These are phyloP conservation scores for Lacerta agilis DNA, from an alignment of 2,797 vertebrate genomes.

Conservation along the genomic window DNA sequence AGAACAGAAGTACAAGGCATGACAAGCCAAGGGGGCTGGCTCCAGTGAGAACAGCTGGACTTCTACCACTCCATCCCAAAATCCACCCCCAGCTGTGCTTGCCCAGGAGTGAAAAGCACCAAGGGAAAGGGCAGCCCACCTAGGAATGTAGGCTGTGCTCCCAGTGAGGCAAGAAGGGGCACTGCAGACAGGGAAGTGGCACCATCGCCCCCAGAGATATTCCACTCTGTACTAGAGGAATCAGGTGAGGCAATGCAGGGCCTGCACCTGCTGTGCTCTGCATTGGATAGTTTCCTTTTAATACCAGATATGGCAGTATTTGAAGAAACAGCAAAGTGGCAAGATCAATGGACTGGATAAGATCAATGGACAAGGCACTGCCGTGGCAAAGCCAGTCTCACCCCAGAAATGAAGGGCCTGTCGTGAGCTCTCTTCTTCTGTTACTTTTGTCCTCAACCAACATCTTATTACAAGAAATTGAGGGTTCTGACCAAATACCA, in stretches of 20 bases:
- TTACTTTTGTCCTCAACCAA: no score
- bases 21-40: neutral
- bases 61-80: neutral
- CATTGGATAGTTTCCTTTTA: neutral
- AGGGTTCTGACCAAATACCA: no score
- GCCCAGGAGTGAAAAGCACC: neutral
- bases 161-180: neutral
- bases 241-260: neutral
- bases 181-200: no score
- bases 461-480: no score
- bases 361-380: no score
- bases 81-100: neutral
- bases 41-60: constrained; percentile 12
- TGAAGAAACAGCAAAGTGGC: neutral
- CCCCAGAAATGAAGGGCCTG: no score
- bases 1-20: constrained; percentile 22
- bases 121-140: neutral
- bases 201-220: neutral
- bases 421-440: no score
- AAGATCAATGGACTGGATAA: neutral
- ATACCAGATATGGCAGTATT: neutral
- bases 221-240: neutral
- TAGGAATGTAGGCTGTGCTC: neutral
- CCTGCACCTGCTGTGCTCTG: neutral
- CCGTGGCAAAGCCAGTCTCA: no score